Base-by-base conservation (phyloP, 2,797 vertebrate species). In the Lepilemur septentrionalis region DNA sequence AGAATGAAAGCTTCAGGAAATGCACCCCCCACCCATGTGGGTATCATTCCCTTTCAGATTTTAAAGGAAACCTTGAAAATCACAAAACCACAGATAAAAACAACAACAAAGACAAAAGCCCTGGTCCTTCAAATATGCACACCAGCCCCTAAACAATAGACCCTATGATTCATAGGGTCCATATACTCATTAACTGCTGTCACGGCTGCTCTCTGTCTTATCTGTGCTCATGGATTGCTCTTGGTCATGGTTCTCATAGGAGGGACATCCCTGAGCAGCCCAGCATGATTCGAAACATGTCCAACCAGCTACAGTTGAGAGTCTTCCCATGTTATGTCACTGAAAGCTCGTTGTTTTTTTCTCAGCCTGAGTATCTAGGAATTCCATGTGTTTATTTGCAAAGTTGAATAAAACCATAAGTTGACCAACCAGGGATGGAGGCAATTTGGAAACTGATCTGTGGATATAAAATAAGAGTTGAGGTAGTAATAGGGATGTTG, bases 131-230 rank as follows among this genome's bases (percentile, higher is more conserved):
- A 70, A n/a, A 83, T 28, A 82, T 25, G 63, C 12, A 25, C 28
- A 78, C 28, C 57, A 87, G 82, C 48, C 79, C 63, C 61, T 50
- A 28, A 76, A 67, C 20, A 38, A 61, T 0, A 69, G 43, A 57
- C 48, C 20, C 1, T 67, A 25, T 57, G 0, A 0, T 25, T 57
- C 25, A 57, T 57, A 57, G 55, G 22, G 38, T 88, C 81, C 23
- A 14, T 23, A 61, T 28, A 65, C 35, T 65, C 85, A 46, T 78
- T 20, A 61, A 63, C 81, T 67, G 7, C 80, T 85, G 32, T 76
- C 83, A 65, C 75, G 38, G 48, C 35, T 79, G 50, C 65, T 89
- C 91, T 89, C 91, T 89, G 85, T 92, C 95, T 95, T 89, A 72
- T 82, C 88, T 95, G 87, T 75, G 22, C 73, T 92, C 30, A 12